Evolutionary conservation across 2,888 invertebrate genomes (phyloP).

Genomic region (Drosophila mettleri): DNA sequence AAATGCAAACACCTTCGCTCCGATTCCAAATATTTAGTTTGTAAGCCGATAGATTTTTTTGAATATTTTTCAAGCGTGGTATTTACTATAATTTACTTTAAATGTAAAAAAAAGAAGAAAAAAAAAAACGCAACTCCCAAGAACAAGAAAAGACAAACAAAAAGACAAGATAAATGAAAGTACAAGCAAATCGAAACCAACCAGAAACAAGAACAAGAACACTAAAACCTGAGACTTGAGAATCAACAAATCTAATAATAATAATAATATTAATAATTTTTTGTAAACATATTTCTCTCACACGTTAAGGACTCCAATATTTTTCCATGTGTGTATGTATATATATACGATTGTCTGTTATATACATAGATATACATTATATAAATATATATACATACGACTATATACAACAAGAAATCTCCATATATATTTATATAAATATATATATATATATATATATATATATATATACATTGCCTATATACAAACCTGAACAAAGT

Average conservation of each 20-base stretch:
- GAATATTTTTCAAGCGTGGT: slow-evolving; percentile 60
- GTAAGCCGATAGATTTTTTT: slow-evolving; percentile 54
- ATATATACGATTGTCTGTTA: slow-evolving; percentile 61
- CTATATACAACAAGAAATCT: slow-evolving; percentile 63
- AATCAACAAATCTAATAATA: slow-evolving; percentile 35
- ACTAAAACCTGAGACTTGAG: slow-evolving; percentile 68
- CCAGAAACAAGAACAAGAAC: slow-evolving; percentile 50
- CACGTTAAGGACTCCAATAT: slow-evolving; percentile 65
- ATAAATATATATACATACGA: slow-evolving; percentile 48
- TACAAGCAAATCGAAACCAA: slow-evolving; percentile 63
- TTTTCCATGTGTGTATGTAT: slow-evolving; percentile 54
- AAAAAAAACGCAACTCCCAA: slow-evolving; percentile 7
- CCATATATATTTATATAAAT: slow-evolving; percentile 47
- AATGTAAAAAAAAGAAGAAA: slow-evolving; percentile 46
- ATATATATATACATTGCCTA: slow-evolving; percentile 40
- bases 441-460: slow-evolving; percentile 32
- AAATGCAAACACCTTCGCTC: slow-evolving; percentile 65
- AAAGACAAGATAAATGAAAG: slow-evolving; percentile 46
- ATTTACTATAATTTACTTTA: slow-evolving; percentile 47
- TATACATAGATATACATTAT: slow-evolving; percentile 59
- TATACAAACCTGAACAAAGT: slow-evolving; percentile 61
- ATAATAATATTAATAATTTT: slow-evolving; percentile 36
- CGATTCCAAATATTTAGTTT: slow-evolving; percentile 77
- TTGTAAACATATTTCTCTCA: slow-evolving; percentile 59
- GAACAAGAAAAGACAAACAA: slow-evolving; percentile 37